These are phyloP conservation scores for Plecotus auritus DNA, from an alignment of 2,113 vertebrate genomes.

Conservation along the genomic window DNA sequence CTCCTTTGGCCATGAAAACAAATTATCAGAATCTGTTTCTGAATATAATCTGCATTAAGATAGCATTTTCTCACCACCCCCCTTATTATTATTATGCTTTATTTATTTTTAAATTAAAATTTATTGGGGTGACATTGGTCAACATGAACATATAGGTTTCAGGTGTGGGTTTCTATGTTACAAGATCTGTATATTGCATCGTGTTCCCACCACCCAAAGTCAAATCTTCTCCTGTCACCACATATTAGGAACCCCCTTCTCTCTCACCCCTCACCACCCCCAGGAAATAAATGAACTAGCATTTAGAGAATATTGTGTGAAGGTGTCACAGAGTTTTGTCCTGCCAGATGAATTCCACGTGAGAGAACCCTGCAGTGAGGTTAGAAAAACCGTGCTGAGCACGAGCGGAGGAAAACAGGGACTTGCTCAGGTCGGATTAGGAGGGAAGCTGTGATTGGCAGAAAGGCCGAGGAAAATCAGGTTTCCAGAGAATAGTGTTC, in stretches of 20 bases:
- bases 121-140: too few relatives aligned
- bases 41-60: background rate
- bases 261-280: background rate
- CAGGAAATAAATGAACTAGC: background rate
- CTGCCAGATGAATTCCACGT: background rate
- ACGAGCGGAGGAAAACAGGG: background rate
- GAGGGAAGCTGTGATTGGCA: background rate
- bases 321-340: background rate
- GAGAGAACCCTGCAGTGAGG: background rate
- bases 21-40: background rate
- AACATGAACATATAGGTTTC: too few relatives aligned
- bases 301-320: background rate
- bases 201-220: too few relatives aligned
- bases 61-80: background rate
- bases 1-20: background rate
- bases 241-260: too few relatives aligned
- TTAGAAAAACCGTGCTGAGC: background rate
- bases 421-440: background rate
- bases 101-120: too few relatives aligned
- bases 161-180: too few relatives aligned
- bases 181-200: too few relatives aligned
- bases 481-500: background rate
- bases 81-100: too few relatives aligned
- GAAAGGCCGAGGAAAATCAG: background rate
- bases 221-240: too few relatives aligned